Evolutionary conservation across 92 coral and sea anemone genomes (phyloP).

Genomic region (Virgularia gustaviana): DNA sequence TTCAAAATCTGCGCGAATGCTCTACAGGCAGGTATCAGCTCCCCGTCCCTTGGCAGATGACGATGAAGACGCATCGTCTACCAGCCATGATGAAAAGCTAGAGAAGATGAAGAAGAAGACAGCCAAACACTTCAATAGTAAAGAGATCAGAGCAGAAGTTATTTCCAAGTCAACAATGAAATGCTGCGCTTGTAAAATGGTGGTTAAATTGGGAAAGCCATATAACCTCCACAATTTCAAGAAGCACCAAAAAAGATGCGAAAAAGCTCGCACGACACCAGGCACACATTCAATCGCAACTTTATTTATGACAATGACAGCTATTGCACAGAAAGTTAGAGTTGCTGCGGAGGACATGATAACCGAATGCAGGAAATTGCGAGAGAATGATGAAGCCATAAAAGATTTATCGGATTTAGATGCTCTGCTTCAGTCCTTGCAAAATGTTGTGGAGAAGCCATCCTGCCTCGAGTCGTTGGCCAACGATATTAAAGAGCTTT

Average conservation of each 20-base stretch:
- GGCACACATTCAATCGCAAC: slow-evolving; percentile 50
- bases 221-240: slow-evolving; percentile 44
- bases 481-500: slow-evolving; percentile 21
- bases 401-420: not conserved
- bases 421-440: slow-evolving; percentile 24
- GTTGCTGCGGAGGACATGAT: slow-evolving; percentile 39
- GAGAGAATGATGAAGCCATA: slow-evolving; percentile 12
- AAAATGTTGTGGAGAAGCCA: slow-evolving; percentile 25
- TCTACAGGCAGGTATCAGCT: slow-evolving; percentile 13
- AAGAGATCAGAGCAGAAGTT: slow-evolving; percentile 22
- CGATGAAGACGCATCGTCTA: not conserved
- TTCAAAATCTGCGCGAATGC: slow-evolving; percentile 6
- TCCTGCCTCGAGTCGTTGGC: slow-evolving; percentile 42
- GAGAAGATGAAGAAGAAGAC: slow-evolving; percentile 20
- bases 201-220: slow-evolving; percentile 36
- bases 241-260: slow-evolving; percentile 39
- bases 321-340: slow-evolving; percentile 41
- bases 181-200: slow-evolving; percentile 27
- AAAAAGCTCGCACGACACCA: not conserved
- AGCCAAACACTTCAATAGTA: slow-evolving; percentile 13
- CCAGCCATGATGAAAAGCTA: slow-evolving; percentile 2
- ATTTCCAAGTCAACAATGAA: slow-evolving; percentile 26
- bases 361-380: slow-evolving; percentile 17
- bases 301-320: slow-evolving; percentile 46
- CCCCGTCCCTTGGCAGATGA: not conserved